Percentiles rank a stretch among this genome's conserved stretches.
phyloP scores from a whole-genome alignment of 2,113 vertebrate genomes.

The Rattus rattus region DNA sequence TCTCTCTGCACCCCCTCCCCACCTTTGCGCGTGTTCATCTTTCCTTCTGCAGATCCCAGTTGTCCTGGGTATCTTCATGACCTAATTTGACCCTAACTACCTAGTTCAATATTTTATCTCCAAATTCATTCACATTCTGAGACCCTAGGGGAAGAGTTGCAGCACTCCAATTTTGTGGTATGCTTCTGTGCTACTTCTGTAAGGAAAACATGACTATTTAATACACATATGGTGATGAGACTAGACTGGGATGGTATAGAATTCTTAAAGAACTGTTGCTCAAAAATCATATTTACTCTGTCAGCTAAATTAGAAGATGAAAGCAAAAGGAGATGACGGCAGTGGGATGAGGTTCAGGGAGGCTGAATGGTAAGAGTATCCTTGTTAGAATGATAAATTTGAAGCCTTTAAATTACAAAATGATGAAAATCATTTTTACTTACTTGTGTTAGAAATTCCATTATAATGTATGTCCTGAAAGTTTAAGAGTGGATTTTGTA shows the following conservation, averaged over 20 bases:
- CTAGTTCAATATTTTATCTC: background rate
- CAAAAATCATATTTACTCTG: background rate
- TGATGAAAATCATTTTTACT: background rate
- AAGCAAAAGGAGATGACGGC: background rate
- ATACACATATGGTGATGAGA: background rate
- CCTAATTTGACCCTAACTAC: background rate
- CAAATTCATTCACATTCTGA: background rate
- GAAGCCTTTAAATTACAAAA: constrained; percentile 26
- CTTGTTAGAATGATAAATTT: constrained; percentile 8
- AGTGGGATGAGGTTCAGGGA: background rate
- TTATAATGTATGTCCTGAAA: background rate
- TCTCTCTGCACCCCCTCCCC: no score
- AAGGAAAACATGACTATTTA: background rate
- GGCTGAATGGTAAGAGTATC: background rate
- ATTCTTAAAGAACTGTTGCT: background rate
- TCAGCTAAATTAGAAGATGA: background rate
- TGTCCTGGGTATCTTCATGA: background rate
- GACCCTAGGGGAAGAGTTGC: background rate
- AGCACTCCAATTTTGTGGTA: background rate
- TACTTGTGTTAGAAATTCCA: background rate
- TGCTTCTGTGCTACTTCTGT: background rate
- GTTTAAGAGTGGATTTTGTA: background rate
- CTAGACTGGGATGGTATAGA: background rate
- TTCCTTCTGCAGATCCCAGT: background rate
- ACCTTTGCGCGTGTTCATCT: background rate